Evolutionary conservation across 2,113 vertebrate species (phyloP).

Genomic region (Monarcha castaneiventris): DNA sequence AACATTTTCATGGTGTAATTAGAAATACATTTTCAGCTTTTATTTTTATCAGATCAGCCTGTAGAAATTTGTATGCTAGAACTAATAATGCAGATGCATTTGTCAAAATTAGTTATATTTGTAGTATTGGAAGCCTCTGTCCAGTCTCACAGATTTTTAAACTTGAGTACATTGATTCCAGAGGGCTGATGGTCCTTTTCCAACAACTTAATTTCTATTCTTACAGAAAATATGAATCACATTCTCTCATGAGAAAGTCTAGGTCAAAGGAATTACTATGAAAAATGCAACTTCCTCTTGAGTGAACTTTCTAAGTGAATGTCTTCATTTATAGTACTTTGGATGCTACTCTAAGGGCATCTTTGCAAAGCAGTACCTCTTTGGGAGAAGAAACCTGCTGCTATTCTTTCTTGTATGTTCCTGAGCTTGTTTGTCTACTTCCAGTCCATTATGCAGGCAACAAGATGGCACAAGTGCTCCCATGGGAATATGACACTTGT

Average conservation of each 20-base stretch:
- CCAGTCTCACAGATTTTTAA: not conserved
- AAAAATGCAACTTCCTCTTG: not conserved
- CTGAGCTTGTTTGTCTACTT: not conserved
- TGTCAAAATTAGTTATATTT: not conserved
- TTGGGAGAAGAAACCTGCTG: not conserved
- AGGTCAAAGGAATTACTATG: not conserved
- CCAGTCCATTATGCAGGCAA: not conserved
- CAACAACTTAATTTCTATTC: not conserved
- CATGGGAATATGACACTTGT: not conserved
- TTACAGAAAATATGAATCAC: not conserved
- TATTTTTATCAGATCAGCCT: not conserved
- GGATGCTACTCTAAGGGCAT: not conserved
- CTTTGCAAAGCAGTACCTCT: not conserved
- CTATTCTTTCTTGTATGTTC: not conserved
- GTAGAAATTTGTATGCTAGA: not conserved
- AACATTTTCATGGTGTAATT: not conserved
- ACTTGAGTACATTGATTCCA: not conserved
- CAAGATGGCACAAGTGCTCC: not conserved
- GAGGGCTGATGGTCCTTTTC: not conserved
- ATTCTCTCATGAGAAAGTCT: not conserved
- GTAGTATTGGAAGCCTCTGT: not conserved
- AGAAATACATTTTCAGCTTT: not conserved
- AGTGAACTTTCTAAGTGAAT: not conserved
- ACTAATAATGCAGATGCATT: not conserved
- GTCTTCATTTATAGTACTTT: not conserved